Base-by-base conservation (phyloP, 2,113 vertebrate genomes). In the Rhynchomys soricoides region DNA sequence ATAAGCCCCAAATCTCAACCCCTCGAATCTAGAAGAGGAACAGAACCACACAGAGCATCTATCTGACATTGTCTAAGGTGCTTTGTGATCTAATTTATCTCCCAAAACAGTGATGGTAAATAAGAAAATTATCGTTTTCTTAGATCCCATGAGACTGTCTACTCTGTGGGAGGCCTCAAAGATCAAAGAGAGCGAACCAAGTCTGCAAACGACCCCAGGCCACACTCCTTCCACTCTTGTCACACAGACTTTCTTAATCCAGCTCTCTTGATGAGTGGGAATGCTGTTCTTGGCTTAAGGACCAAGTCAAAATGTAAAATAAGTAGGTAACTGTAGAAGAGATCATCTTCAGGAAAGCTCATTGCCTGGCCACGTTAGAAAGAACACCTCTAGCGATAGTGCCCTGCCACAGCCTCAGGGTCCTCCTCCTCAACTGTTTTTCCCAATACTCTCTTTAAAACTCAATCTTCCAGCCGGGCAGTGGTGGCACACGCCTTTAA, bases 361-460 rank as follows among this genome's bases (percentile, higher is more conserved):
- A 68, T 22, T 92, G 10, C 24, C 90, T 55, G 1, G 1, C 4
- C 7, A 70, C 13, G 45, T 59, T 31, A 48, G 17, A 87, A 57
- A n/a, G 19, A 95, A 91, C 62, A 86, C 11, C 81, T 94, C 57
- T 81, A 37, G 66, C 5, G 93, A 89, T 45, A 74, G 66, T 45
- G 37, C 9, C 70, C 55, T 70, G 10, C 62, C 2, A 19, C 37
- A 85, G 71, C 34, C 88, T 89, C 94, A 92, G 31, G 79, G 82
- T 64, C 16, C 7, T 91, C 52, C 71, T 89, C 13, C 9, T 40
- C 50, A 95, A 10, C n/a, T 66, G 68, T 62, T 24, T 1, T 71
- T 81, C 70, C 75, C 68, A 75, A 43, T 1, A 59, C 15, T 43
- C 93, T 66, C 52, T 64, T 59, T 64, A 96, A 89, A 97, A n/a